These are phyloP conservation scores for Buathra laborator DNA, from an alignment of 2,888 invertebrate genomes.

Conservation along the genomic window DNA sequence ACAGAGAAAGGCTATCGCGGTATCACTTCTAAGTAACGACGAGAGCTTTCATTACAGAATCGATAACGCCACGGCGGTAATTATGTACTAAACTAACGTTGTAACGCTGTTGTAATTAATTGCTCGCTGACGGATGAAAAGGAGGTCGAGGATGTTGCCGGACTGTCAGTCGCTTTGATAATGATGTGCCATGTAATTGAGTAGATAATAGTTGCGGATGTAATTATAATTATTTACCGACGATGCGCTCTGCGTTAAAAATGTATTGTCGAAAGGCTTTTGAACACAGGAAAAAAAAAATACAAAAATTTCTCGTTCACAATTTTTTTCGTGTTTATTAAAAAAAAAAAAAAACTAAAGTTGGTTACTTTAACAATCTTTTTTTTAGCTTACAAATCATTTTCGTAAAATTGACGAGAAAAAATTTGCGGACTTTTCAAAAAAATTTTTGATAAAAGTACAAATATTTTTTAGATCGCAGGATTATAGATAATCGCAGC, in stretches of 20 bases:
- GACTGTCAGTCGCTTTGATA: neutral
- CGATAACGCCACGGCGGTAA: neutral
- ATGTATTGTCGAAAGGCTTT: neutral
- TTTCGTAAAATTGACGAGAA: too few species aligned
- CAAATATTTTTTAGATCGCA: too few species aligned
- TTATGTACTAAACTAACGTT: neutral
- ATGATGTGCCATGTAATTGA: neutral
- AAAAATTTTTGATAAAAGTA: too few species aligned
- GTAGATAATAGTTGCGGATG: neutral
- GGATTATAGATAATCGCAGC: too few species aligned
- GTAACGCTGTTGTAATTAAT: constrained; percentile 1
- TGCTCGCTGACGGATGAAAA: constrained; percentile 7
- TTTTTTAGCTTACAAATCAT: too few species aligned
- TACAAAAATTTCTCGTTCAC: too few species aligned
- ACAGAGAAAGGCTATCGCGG: neutral
- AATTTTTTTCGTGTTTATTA: too few species aligned
- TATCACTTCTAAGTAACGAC: neutral
- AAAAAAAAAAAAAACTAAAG: too few species aligned
- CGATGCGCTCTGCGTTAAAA: too few species aligned
- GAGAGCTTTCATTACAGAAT: neutral
- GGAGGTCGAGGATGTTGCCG: constrained; percentile 1
- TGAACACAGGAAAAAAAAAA: too few species aligned
- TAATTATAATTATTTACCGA: neutral
- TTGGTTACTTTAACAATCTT: too few species aligned
- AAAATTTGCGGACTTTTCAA: too few species aligned